These are phyloP conservation scores for Cantharis rufa DNA, from an alignment of 2,888 invertebrate genomes.

Conservation along the genomic window DNA sequence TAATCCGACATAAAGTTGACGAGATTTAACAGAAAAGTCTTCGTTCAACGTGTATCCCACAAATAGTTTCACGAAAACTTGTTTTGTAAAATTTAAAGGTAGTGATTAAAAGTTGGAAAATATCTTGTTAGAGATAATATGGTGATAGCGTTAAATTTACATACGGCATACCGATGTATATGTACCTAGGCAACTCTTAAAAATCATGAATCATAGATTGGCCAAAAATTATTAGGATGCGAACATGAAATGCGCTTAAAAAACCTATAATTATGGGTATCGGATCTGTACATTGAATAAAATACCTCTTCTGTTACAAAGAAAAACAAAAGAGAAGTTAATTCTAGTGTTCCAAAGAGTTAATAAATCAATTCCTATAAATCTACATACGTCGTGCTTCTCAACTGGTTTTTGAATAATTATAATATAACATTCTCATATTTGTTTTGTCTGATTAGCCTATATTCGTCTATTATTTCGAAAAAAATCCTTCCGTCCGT, in stretches of 20 bases:
- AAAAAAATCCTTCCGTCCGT: background rate
- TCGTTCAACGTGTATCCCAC: background rate
- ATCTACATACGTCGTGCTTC: conserved; percentile 33
- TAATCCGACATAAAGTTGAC: background rate
- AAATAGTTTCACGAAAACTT: background rate
- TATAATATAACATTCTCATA: conserved; percentile 18
- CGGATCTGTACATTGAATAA: conserved; percentile 39
- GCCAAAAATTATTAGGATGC: conserved; percentile 17
- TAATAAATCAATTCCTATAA: conserved; percentile 37
- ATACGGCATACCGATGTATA: background rate
- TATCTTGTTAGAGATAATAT: background rate
- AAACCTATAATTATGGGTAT: conserved; percentile 35
- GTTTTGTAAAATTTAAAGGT: background rate
- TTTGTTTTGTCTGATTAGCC: background rate
- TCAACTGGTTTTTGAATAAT: conserved; percentile 33
- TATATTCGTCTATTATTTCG: too few relatives aligned
- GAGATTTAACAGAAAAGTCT: background rate
- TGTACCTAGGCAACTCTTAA: conserved; percentile 2
- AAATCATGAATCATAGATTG: conserved; percentile 17
- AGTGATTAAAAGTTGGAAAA: background rate
- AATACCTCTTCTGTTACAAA: conserved; percentile 22
- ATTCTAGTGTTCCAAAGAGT: conserved; percentile 36
- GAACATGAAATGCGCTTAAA: conserved; percentile 23
- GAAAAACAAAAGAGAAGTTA: conserved; percentile 29
- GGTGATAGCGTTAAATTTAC: background rate